Evolutionary conservation across 2,113 vertebrate genomes (phyloP), one percentile per base, ranked within the genome.

Genomic region (Myocastor coypus): DNA sequence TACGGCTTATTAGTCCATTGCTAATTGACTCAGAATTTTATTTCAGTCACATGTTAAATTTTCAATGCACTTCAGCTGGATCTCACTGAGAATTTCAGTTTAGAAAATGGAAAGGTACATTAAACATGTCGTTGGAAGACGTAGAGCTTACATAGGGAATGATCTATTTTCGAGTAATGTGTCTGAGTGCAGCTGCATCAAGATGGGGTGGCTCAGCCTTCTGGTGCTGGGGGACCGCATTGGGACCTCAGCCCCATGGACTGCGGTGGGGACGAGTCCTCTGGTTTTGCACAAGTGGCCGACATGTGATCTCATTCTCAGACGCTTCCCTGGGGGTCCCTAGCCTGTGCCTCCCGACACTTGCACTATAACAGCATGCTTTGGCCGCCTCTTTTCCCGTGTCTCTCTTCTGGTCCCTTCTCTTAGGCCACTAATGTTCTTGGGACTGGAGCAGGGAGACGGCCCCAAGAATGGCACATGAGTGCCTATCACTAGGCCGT

Each of bases 21-120:
- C 7, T 0, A 90, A 94, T 92, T 42, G 83, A 83, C 57, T 90
- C 52, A 71, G 32, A 30, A 61, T 92, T 96, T 91, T 71, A 46
- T 91, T 83, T 87, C 37, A 89, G 50, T 82, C 52, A 85, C 42
- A 87, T 80, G 83, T 89, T 86, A 80, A 57, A 83, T 52, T 94
- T 78, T 85, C 1, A 78, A 5, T 57, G 46, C 0, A 88, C 82
- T 57, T 59, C 93, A 87, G 13, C 84, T 87, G 86, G 46, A 85
- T 55, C 1, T 75, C 52, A 55, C 34, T 93, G 32, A 83, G 63
- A 52, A 63, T 59, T 69, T 71, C 87, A 83, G 11, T 50, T 66
- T 92, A 90, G 42, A 69, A 85, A 68, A 37, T 32, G 40, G 64
- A 26, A 77, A 94, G 69, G 83, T 84, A 46, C 4, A 73, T 34